Evolutionary conservation across 2,797 vertebrate species (phyloP).

Genomic region (Peromyscus eremicus): DNA sequence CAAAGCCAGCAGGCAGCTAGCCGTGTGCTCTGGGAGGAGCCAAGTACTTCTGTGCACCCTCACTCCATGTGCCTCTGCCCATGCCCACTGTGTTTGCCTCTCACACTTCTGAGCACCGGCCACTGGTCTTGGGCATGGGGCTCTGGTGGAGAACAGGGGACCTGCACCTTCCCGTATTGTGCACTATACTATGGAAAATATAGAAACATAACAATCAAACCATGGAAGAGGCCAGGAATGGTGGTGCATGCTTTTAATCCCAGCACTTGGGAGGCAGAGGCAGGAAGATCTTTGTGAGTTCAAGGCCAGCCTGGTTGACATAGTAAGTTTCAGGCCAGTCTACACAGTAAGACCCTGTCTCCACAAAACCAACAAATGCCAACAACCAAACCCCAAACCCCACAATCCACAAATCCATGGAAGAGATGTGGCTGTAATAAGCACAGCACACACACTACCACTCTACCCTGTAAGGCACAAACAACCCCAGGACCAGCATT

Average conservation of each 20-base stretch:
- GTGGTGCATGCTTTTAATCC: not conserved
- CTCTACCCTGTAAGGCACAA: not conserved
- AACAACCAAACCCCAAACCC: not conserved
- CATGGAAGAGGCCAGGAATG: not conserved
- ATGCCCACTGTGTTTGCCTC: no score
- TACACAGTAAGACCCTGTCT: not conserved
- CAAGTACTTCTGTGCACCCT: not conserved
- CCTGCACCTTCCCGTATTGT: not conserved
- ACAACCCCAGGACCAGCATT: not conserved
- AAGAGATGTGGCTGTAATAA: not conserved
- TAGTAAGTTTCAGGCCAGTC: not conserved
- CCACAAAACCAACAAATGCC: not conserved
- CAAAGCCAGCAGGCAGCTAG: not conserved
- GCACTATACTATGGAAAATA: not conserved
- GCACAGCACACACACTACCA: no score
- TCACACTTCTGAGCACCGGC: no score
- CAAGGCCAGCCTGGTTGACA: not conserved
- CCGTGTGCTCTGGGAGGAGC: no score
- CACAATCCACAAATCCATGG: not conserved
- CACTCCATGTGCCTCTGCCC: not conserved
- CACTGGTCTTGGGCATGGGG: not conserved
- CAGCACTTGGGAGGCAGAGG: not conserved
- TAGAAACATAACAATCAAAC: not conserved
- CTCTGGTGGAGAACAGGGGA: no score
- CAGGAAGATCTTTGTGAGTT: not conserved